Evolutionary conservation across 2,113 vertebrate species (phyloP).

Genomic region (Paedocypris sp.): DNA sequence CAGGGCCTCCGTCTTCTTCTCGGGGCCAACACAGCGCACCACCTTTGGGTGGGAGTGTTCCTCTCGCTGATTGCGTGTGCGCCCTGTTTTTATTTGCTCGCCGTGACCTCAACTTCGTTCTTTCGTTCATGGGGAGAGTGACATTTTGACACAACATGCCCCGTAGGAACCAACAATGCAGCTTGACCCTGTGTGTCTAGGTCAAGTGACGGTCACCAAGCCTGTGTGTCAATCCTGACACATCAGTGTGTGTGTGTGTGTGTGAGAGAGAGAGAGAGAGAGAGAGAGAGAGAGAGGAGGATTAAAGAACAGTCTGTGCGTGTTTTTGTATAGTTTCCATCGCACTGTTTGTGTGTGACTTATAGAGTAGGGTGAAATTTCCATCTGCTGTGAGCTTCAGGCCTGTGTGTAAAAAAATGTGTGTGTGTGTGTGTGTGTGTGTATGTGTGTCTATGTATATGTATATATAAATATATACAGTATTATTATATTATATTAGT

Average conservation of each 20-base stretch:
- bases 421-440: too few relatives aligned
- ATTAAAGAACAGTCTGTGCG: neutral
- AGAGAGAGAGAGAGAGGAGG: too few relatives aligned
- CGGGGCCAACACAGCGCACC: slow-evolving; percentile 28
- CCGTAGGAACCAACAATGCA: slow-evolving; percentile 32
- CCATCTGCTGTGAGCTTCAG: slow-evolving; percentile 51
- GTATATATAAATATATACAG: too few relatives aligned
- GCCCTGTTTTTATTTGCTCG: slow-evolving; percentile 30
- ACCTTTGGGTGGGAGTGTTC: slow-evolving; percentile 35
- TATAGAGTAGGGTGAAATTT: slow-evolving; percentile 33
- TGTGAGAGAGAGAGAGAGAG: neutral
- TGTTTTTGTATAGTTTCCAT: slow-evolving; percentile 12
- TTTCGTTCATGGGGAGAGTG: slow-evolving; percentile 31
- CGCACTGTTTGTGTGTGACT: neutral
- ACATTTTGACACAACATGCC: slow-evolving; percentile 40
- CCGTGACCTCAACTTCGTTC: slow-evolving; percentile 54
- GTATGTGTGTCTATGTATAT: too few relatives aligned
- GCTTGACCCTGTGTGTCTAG: slow-evolving; percentile 40
- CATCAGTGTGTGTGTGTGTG: slow-evolving; percentile 10
- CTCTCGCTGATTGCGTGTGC: slow-evolving; percentile 32
- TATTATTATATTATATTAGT: too few relatives aligned
- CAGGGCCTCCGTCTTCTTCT: slow-evolving; percentile 20
- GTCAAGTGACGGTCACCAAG: slow-evolving; percentile 48
- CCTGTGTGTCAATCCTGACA: slow-evolving; percentile 32
- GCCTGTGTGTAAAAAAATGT: too few relatives aligned